phyloP scores from a whole-genome alignment of 2,113 vertebrate species.

The Phalacrocorax brasilianus region DNA sequence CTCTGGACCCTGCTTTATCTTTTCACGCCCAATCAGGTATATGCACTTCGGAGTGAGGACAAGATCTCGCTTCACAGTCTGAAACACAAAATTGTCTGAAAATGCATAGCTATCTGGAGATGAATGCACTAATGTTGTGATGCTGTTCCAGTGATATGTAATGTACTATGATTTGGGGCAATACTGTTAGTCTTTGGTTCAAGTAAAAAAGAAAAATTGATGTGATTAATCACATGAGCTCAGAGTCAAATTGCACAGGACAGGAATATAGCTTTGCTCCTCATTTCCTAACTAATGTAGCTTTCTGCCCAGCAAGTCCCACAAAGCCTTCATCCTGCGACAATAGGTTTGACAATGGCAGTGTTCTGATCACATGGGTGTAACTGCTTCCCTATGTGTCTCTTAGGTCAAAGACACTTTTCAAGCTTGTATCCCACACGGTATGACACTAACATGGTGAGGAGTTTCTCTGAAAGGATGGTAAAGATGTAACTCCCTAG shows the following conservation, averaged over 20 bases:
- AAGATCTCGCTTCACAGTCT: slow-evolving; percentile 93
- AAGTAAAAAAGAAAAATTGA: background rate
- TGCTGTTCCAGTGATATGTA: background rate
- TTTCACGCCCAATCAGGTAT: slow-evolving; percentile 94
- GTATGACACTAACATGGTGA: background rate
- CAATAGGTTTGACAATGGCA: background rate
- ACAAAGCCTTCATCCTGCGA: background rate
- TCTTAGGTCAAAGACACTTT: background rate
- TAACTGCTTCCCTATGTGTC: background rate
- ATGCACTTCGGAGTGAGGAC: slow-evolving; percentile 92
- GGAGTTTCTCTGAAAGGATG: background rate
- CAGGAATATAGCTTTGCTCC: background rate
- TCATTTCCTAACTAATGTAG: background rate
- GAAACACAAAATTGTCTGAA: slow-evolving; percentile 1
- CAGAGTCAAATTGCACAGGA: background rate
- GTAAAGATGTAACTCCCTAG: background rate
- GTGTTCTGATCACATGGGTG: background rate
- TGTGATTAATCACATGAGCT: background rate
- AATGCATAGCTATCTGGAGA: background rate
- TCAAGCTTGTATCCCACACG: background rate
- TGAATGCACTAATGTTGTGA: background rate
- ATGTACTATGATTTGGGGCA: background rate
- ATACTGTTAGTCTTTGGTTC: background rate
- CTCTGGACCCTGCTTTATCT: slow-evolving; percentile 93
- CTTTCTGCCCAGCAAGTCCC: background rate